Evolutionary conservation across 2,113 vertebrate genomes (phyloP), one percentile per base, ranked within the genome.

Genomic region (Myrmophylax atrothorax): DNA sequence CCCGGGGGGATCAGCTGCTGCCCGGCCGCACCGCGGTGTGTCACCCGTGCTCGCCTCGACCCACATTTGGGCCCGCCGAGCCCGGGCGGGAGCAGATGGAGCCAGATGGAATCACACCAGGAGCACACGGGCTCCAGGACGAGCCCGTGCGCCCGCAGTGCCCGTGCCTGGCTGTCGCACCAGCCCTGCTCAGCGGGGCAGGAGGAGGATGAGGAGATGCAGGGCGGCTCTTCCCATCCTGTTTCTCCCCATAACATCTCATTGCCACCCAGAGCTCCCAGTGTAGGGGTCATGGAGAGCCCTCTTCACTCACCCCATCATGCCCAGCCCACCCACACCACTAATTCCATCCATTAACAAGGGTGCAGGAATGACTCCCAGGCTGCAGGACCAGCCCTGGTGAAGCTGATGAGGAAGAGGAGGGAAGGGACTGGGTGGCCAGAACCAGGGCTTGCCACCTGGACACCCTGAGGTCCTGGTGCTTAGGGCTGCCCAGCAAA

Each of bases 21-120:
- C 79, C 58, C 28, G n/a, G 63, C 42, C 24, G 14, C 55, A 18
- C 92, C 69, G 10, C 18, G 10, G 4, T 31, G 80, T 50, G 78
- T 75, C 87, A 50, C 90, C 89, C 64, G 16, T 0, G 44, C 78
- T 56, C 47, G 19, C 81, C 33, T 1, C 82, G 96, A 94, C 95
- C 89, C 88, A 94, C 87, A 92, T 96, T 91, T 10, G 55, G 89
- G 58, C 33, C 90, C 8, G 8, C 66, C 2, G 29, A 75, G 62
- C 73, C 91, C 1, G 52, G 19, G 2, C 12, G 19, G 87, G 58
- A 95, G 67, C 95, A 91, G 93, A 92, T 72, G 84, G 87, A 42
- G 37, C 49, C 93, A 91, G 91, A 89, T 84, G 93, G 94, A 49
- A 18, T 18, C 84, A 7, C 94, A 85, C 90, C 79, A 13, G 96